A percentile compares a stretch with the other conserved stretches of the same genome.
These are phyloP conservation scores for Emydocephalus ijimae DNA, from an alignment of 2,113 vertebrate genomes.

Conservation along the genomic window DNA sequence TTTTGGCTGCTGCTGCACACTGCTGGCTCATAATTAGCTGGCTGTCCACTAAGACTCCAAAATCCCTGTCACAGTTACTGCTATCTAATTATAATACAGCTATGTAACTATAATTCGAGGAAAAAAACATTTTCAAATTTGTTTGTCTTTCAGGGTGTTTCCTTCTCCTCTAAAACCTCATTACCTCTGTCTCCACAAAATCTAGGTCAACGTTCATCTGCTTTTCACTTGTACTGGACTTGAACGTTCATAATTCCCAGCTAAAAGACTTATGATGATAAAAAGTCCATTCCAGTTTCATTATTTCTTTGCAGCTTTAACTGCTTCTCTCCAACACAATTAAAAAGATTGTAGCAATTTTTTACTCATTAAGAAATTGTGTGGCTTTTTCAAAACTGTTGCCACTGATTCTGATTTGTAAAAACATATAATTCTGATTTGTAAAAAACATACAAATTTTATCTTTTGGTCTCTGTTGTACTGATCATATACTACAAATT, in stretches of 20 bases:
- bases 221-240: background rate
- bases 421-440: background rate
- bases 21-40: no score
- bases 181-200: background rate
- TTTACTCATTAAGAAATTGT: background rate
- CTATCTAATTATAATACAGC: no score
- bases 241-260: background rate
- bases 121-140: background rate
- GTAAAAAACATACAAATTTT: background rate
- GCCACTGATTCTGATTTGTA: background rate
- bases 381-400: constrained; percentile 25
- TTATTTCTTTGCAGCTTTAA: constrained; percentile 9
- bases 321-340: background rate
- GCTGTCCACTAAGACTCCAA: no score
- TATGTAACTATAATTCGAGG: background rate
- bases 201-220: background rate
- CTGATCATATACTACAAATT: constrained; percentile 20
- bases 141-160: background rate
- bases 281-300: background rate
- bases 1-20: no score
- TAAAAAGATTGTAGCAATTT: background rate
- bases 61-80: no score
- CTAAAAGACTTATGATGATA: background rate
- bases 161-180: background rate
- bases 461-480: background rate